phyloP scores from a whole-genome alignment of 2,888 invertebrate species.

The Euphydryas editha region DNA sequence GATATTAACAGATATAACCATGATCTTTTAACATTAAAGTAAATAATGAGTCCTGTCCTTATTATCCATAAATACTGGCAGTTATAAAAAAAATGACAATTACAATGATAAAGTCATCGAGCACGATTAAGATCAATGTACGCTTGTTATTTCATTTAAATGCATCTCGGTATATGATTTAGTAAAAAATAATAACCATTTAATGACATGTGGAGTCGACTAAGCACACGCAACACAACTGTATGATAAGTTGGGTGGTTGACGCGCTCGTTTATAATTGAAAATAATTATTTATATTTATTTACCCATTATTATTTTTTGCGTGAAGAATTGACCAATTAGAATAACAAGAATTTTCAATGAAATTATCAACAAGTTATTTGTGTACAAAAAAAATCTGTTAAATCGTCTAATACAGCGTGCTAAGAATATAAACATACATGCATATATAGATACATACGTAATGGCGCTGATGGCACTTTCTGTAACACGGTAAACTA shows the following conservation, averaged over 20 bases:
- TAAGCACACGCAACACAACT: conserved; percentile 27
- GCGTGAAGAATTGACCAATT: neutral
- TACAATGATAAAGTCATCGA: conserved; percentile 24
- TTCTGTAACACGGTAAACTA: too few relatives aligned
- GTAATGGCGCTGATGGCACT: too few relatives aligned
- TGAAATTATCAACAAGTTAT: too few relatives aligned
- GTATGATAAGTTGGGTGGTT: conserved; percentile 21
- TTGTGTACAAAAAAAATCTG: too few relatives aligned
- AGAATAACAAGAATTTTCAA: too few relatives aligned
- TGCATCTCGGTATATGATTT: conserved; percentile 37
- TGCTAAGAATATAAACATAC: too few relatives aligned
- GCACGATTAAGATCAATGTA: conserved; percentile 43
- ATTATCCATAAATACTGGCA: neutral
- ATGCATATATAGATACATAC: too few relatives aligned
- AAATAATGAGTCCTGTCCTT: neutral
- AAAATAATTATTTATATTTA: neutral
- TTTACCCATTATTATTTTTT: neutral
- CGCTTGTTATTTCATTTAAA: conserved; percentile 46
- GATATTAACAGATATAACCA: neutral
- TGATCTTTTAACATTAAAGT: conserved; percentile 1
- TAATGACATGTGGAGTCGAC: conserved; percentile 27
- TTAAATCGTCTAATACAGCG: too few relatives aligned
- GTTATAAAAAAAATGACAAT: conserved; percentile 22
- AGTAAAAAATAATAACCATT: conserved; percentile 30
- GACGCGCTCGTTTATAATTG: conserved; percentile 8